Percentiles rank a stretch among this genome's conserved stretches.
phyloP scores from a whole-genome alignment of 1,140 invertebrate genomes.

The Dermatophagoides farinae region DNA sequence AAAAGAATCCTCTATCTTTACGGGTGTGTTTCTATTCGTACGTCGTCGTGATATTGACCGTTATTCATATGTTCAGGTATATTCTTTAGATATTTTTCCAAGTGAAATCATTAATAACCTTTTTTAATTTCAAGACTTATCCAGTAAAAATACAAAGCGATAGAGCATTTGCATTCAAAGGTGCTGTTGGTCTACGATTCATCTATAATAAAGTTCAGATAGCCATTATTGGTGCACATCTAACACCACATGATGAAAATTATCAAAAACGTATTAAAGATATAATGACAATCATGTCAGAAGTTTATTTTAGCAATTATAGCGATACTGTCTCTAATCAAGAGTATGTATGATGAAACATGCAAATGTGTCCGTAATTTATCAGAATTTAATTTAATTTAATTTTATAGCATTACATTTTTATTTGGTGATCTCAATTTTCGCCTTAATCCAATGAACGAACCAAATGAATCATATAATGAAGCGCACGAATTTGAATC shows the following conservation, averaged over 20 bases:
- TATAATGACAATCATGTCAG: neutral
- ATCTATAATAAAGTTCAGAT: neutral
- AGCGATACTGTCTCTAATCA: neutral
- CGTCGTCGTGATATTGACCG: neutral
- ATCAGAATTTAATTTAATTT: neutral
- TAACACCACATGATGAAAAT: neutral
- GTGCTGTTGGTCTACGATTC: neutral
- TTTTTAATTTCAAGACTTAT: neutral
- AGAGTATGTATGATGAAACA: neutral
- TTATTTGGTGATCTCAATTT: constrained; percentile 6
- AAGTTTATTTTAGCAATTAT: neutral
- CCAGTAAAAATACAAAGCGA: neutral
- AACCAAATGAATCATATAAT: neutral
- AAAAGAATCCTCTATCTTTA: neutral
- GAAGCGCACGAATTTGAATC: neutral
- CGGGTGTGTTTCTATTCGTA: neutral
- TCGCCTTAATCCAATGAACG: neutral
- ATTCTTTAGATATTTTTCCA: neutral
- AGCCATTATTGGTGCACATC: neutral
- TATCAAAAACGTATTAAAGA: constrained; percentile 4
- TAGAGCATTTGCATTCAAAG: neutral
- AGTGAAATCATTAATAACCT: neutral
- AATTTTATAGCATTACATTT: neutral
- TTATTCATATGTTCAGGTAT: neutral
- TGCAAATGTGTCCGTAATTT: neutral